Base-by-base conservation (phyloP, 37 sponge, comb jelly and placozoan genomes). In the Amphimedon queenslandica region DNA sequence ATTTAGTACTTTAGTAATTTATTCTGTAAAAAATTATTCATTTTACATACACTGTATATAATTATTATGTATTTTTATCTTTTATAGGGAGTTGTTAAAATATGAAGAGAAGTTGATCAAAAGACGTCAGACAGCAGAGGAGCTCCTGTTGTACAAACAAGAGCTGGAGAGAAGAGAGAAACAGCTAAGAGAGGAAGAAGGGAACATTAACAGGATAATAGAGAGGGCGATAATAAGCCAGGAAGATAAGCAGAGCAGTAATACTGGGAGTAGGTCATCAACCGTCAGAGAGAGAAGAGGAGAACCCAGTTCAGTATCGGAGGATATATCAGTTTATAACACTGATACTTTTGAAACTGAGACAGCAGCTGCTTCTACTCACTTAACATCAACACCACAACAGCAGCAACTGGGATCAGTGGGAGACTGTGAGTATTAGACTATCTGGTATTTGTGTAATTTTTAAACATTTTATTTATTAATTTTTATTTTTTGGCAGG, bases 101-200 rank as follows among this genome's bases (percentile, higher is more conserved):
- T 33, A 82, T 3, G 92, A 89, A 53, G 55, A 72, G 64, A 47
- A 57, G 35, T 63, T 92, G 53, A 1, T 55, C 58, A 69, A 69
- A 33, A 75, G 72, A 27, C 60, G 79, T 1, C 58, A 53, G 28
- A 64, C 74, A 8, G 86, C 91, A 13, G 91, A 85, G n/a, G 80
- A 37, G 28, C 67, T 73, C 4, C 66, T 84, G 64, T 43, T 33
- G 47, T 20, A 57, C 28, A 82, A 84, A 37, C 38, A 76, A 64
- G 63, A 81, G 58, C 82, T 92, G 75, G 64, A 84, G 47, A 38
- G 77, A 71, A 82, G 51, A 68, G 83, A 88, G 47, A 60, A 60
- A 40, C 20, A 67, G 27, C 42, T 92, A 43, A 41, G 70, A 2
- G 31, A 60, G 61, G 87, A 79, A 35, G 82, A 86, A 38, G 73